Evolutionary conservation across 2,113 vertebrate species (phyloP).

Genomic region (Abramis brama): DNA sequence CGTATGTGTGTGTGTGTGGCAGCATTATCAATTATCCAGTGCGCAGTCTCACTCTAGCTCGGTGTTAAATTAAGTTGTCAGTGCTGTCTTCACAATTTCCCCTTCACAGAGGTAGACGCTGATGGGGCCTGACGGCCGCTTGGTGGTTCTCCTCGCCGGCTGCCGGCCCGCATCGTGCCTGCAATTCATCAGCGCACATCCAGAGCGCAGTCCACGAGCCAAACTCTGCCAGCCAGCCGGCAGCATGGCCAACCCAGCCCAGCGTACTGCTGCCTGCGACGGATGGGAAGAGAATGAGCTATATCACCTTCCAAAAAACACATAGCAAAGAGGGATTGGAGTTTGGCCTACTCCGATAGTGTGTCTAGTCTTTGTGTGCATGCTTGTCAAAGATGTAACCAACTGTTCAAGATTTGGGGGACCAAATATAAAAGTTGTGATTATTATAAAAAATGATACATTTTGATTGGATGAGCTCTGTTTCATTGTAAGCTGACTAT

Average conservation of each 20-base stretch:
- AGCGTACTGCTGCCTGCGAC: constrained; percentile 45
- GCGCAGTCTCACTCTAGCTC: constrained; percentile 75
- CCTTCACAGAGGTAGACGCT: constrained; percentile 76
- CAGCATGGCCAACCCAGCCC: constrained; percentile 68
- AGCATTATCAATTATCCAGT: constrained; percentile 80
- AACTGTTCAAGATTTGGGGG: neutral
- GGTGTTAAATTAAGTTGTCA: constrained; percentile 85
- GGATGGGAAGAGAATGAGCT: constrained; percentile 66
- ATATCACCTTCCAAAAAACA: constrained; percentile 80
- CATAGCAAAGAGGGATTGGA: constrained; percentile 63
- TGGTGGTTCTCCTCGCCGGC: constrained; percentile 78
- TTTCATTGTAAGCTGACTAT: neutral
- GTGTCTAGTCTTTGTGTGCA: constrained; percentile 29
- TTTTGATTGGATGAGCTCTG: neutral
- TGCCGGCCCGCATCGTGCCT: constrained; percentile 82
- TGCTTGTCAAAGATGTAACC: neutral
- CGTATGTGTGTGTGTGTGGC: constrained; percentile 39
- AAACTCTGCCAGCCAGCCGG: constrained; percentile 56
- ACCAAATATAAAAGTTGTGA: neutral
- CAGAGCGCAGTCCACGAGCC: constrained; percentile 60
- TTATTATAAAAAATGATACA: neutral
- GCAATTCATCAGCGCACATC: constrained; percentile 81
- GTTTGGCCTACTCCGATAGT: neutral
- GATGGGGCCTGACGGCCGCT: constrained; percentile 82
- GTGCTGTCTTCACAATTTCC: constrained; percentile 78